Percentiles rank a stretch among this genome's conserved stretches.
These are phyloP conservation scores for Eupeodes corollae DNA, from an alignment of 1,140 invertebrate genomes.

Conservation along the genomic window DNA sequence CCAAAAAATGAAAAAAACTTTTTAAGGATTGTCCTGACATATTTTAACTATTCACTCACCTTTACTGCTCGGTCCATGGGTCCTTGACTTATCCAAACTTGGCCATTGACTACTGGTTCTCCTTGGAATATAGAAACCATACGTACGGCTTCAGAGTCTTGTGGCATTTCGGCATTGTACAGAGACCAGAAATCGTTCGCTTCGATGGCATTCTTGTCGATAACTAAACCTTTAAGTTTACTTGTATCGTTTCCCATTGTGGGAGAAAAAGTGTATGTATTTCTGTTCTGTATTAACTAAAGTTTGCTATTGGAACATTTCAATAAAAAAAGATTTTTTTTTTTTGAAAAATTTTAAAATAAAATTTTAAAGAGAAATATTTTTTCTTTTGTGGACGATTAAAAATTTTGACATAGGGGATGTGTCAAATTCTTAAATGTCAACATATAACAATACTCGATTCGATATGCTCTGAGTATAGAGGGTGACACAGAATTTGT, in stretches of 20 bases:
- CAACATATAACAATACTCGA: no score
- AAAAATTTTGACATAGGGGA: no score
- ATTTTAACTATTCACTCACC: conserved; percentile 38
- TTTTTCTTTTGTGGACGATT: no score
- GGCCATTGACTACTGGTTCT: conserved; percentile 45
- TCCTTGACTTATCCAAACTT: conserved; percentile 50
- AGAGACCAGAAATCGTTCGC: conserved; percentile 66
- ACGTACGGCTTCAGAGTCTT: conserved; percentile 47
- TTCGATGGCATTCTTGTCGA: conserved; percentile 62
- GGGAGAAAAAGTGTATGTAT: neutral
- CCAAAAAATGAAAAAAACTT: neutral
- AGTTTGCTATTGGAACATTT: no score
- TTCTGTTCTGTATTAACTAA: neutral
- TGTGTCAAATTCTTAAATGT: no score
- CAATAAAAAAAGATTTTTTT: no score
- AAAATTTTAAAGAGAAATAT: no score
- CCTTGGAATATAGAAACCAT: conserved; percentile 60
- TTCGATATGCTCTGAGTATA: no score
- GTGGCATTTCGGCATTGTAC: conserved; percentile 51
- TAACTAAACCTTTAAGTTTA: conserved; percentile 54
- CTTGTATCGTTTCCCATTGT: conserved; percentile 66
- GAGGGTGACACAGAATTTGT: no score
- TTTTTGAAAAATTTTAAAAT: no score
- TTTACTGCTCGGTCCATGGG: conserved; percentile 62
- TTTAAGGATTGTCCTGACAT: neutral